Conservation (phyloP, 2,113 vertebrate species). For the Dipodomys spectabilis region DNA sequence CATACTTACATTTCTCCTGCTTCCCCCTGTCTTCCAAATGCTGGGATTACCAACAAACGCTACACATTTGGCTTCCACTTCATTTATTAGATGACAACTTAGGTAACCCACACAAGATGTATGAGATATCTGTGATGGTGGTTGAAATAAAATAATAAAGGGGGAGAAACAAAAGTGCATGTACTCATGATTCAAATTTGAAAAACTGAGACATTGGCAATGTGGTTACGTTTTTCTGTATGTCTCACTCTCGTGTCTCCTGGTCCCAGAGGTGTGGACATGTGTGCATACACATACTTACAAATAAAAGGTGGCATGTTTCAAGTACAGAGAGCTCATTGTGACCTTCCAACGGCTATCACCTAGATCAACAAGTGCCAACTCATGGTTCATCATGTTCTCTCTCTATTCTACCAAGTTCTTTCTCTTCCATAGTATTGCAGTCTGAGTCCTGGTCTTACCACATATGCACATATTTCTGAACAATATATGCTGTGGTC, state of each 20-base stretch:
- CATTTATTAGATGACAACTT: not conserved
- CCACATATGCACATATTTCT: not conserved
- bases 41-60: no score
- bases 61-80: no score
- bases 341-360: fast-evolving
- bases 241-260: not conserved
- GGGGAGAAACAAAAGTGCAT: no score
- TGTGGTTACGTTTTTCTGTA: fast-evolving
- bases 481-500: not conserved
- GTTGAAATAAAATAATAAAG: not conserved
- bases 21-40: no score
- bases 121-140: no score
- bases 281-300: fast-evolving
- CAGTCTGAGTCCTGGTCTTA: not conserved
- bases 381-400: fast-evolving
- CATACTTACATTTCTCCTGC: no score
- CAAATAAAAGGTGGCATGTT: not conserved
- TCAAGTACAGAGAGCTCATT: not conserved
- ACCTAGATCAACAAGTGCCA: fast-evolving
- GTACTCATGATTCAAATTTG: no score
- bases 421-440: not conserved
- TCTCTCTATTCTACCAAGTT: fast-evolving
- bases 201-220: not conserved
- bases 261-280: not conserved
- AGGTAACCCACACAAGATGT: not conserved